Evolutionary conservation across 2,797 vertebrate genomes (phyloP).

Genomic region (Streptopelia turtur): DNA sequence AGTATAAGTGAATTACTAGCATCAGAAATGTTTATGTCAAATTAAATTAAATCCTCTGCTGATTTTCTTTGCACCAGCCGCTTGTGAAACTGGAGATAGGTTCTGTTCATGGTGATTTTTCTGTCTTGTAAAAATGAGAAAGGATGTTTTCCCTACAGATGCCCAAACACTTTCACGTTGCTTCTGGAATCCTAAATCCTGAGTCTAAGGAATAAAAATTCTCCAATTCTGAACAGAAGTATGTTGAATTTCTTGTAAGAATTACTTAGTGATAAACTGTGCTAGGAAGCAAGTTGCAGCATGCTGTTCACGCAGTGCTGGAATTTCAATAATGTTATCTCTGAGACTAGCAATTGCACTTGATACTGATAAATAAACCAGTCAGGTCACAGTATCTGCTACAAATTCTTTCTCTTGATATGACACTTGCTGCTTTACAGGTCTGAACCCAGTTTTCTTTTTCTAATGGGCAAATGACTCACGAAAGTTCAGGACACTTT

Average conservation of each 20-base stretch:
- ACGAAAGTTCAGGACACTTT: neutral
- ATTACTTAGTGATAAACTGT: constrained; percentile 1
- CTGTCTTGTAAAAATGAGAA: neutral
- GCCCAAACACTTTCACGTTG: neutral
- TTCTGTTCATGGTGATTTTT: neutral
- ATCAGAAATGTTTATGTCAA: neutral
- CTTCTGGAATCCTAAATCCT: neutral
- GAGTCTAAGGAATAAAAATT: neutral
- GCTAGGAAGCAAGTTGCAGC: constrained; percentile 7
- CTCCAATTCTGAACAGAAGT: neutral
- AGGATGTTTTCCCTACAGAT: neutral
- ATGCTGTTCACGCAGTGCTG: neutral
- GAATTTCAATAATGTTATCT: constrained; percentile 61
- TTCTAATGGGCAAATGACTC: neutral
- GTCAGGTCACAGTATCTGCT: constrained; percentile 7
- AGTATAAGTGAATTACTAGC: neutral
- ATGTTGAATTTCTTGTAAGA: neutral
- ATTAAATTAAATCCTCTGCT: neutral
- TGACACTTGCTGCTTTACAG: neutral
- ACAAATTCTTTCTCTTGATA: neutral
- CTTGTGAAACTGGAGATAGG: neutral
- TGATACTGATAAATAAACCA: constrained; percentile 39
- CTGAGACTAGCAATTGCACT: neutral
- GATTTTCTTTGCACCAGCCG: neutral
- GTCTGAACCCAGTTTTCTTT: neutral